Percentiles rank a stretch among this genome's conserved stretches.
phyloP scores from a whole-genome alignment of 2,797 vertebrate genomes.

The Lophotriccus pileatus region DNA sequence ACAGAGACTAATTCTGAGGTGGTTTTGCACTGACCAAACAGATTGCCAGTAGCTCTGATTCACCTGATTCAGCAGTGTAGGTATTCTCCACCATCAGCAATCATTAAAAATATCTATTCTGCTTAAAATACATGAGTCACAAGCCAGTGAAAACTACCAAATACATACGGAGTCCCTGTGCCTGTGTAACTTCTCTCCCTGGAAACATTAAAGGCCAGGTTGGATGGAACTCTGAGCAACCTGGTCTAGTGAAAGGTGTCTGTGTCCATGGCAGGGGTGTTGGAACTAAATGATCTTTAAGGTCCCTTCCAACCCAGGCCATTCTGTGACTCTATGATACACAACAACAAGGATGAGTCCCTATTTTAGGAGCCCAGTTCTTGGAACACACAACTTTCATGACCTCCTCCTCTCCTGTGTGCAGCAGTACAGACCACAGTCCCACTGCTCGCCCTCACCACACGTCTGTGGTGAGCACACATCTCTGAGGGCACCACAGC shows the following conservation, averaged over 20 bases:
- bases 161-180: not conserved
- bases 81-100: not conserved
- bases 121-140: not conserved
- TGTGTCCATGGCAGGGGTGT: rapidly evolving
- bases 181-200: not conserved
- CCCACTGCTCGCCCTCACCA: not conserved
- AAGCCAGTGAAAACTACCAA: not conserved
- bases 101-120: not conserved
- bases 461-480: not conserved
- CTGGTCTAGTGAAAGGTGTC: not conserved
- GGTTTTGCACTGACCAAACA: not conserved
- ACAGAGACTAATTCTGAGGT: not conserved
- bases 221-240: not conserved
- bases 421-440: not conserved
- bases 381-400: not conserved
- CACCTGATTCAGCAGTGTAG: not conserved
- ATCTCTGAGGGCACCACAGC: not conserved
- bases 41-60: not conserved
- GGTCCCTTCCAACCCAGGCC: not conserved
- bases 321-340: not conserved
- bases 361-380: not conserved
- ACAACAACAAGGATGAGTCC: not conserved
- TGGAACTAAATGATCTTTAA: not conserved
- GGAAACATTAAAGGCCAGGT: not conserved
- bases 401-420: not conserved